phyloP scores from a whole-genome alignment of 2,797 vertebrate species.

The Intellagama lesueurii region DNA sequence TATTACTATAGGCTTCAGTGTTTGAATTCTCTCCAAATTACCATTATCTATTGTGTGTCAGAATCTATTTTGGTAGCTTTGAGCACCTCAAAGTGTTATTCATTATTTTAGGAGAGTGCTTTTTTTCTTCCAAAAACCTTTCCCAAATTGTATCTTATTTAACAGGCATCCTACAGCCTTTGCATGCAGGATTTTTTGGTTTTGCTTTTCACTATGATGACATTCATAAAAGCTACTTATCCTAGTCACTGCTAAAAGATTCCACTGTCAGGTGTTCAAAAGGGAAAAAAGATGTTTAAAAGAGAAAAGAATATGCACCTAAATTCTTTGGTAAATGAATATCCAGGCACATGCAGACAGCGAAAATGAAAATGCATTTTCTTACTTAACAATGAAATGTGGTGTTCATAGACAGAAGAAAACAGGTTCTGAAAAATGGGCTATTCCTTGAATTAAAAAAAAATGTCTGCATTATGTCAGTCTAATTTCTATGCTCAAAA shows the following conservation, averaged over 20 bases:
- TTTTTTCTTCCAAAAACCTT: background rate
- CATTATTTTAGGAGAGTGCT: background rate
- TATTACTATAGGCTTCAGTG: constrained; percentile 12
- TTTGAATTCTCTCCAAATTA: background rate
- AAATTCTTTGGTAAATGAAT: background rate
- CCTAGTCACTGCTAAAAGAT: background rate
- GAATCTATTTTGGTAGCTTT: constrained; percentile 15
- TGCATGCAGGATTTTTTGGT: background rate
- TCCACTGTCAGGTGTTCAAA: background rate
- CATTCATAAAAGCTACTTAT: background rate
- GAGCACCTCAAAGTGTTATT: constrained; percentile 13
- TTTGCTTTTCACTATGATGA: constrained; percentile 1
- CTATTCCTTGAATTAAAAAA: background rate
- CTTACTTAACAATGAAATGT: background rate
- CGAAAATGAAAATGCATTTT: constrained; percentile 11
- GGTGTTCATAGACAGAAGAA: background rate
- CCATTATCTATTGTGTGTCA: constrained; percentile 25
- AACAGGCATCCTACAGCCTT: background rate
- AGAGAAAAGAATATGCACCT: background rate
- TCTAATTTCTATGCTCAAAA: background rate
- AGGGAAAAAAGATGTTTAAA: background rate
- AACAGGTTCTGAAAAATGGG: background rate
- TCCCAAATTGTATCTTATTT: constrained; percentile 17
- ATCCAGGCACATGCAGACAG: background rate
- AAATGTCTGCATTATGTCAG: background rate